Base-by-base conservation (phyloP, 2,113 vertebrate species). In the Myrmecophaga tridactyla region DNA sequence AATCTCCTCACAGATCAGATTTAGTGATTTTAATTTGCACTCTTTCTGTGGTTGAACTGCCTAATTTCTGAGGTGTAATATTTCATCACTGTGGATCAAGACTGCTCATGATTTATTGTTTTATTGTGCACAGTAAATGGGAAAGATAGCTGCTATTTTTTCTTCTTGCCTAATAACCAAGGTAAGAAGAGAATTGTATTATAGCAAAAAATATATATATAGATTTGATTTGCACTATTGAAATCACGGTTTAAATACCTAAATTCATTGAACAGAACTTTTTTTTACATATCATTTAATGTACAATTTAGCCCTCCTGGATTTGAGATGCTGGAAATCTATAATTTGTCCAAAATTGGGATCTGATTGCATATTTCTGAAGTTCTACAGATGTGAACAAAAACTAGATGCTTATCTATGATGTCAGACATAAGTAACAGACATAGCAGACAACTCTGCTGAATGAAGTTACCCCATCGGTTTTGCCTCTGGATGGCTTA, bases 21-120 rank as follows among this genome's bases (percentile, higher is more conserved):
- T 89, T 41, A 92, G 46, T 56, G 76, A 73, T 93, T 96, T 94
- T 94, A 80, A 77, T 95, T 95, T 97, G 90, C 92, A 96, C 83
- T 95, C 83, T 51, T 73, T 92, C 76, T 94, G 36, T 51, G 43
- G 70, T 53, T 67, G 1, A 46, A 43, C 39, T 67, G 84, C 46
- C 41, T 95, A 51, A 86, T 82, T 56, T 60, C 72, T 92, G 58
- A 94, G 87, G 34, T 92, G 67, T 69, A 92, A 93, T 48, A 58
- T 94, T 95, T 93, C 82, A 92, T 89, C 94, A 91, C 70, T 92
- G 86, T 53, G 86, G 73, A 92, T 92, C 77, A 96, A 91, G 70
- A 81, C 11, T 76, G 13, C 17, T 93, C 48, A n/a, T n/a, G 58
- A 94, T 36, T 70, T 77, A 34, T 7, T 73, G 65, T 25, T 88